Percentiles rank a stretch among this genome's conserved stretches.
Conservation (phyloP, 2,888 invertebrate genomes). For the Andrena chrysosceles region DNA sequence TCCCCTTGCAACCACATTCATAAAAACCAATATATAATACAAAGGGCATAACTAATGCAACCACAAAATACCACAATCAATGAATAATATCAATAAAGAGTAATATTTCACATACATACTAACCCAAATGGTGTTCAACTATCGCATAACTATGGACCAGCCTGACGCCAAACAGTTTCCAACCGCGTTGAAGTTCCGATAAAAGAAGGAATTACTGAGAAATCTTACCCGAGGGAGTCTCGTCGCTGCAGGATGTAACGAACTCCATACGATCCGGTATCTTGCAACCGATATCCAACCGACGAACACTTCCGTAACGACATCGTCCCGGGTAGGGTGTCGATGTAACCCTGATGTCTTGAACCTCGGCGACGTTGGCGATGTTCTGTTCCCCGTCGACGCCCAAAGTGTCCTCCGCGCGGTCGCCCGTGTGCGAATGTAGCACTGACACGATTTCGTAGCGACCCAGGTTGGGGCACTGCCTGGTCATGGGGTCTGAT, state of each 20-base stretch:
- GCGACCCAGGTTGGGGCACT: conserved; percentile 81
- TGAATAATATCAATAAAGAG: no score
- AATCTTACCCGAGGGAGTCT: conserved; percentile 76
- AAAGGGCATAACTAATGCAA: no score
- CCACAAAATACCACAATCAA: no score
- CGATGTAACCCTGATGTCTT: conserved; percentile 74
- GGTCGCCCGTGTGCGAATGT: conserved; percentile 65
- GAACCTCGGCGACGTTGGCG: conserved; percentile 77
- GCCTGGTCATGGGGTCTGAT: conserved; percentile 79
- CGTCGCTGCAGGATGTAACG: conserved; percentile 80
- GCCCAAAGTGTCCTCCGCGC: conserved; percentile 60
- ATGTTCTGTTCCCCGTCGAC: conserved; percentile 58
- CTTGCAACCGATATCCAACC: conserved; percentile 81
- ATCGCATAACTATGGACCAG: no score
- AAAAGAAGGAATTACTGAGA: not conserved
- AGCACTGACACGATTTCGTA: conserved; percentile 80
- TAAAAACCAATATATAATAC: no score
- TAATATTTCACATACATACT: no score
- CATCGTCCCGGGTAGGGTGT: conserved; percentile 77
- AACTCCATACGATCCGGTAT: conserved; percentile 82
- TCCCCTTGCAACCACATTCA: no score
- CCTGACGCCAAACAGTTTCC: not conserved
- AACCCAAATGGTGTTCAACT: no score
- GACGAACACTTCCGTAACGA: conserved; percentile 76
- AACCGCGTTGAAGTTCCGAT: not conserved